Base-by-base conservation (phyloP, 2,797 vertebrate species). In the Enteromius viviparus region DNA sequence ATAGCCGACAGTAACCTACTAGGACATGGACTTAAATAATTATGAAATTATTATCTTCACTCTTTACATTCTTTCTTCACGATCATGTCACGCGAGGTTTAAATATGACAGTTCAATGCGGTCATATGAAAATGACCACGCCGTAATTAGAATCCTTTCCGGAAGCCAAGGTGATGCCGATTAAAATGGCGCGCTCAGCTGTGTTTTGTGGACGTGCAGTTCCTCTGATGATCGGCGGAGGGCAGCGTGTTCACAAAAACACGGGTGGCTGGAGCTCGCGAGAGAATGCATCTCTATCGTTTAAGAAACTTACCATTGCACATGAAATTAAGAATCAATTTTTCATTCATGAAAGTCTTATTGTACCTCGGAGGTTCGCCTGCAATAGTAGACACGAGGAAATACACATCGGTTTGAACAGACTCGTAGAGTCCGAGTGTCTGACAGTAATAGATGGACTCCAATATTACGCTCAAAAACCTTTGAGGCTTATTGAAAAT, bases 201-300 rank as follows among this genome's bases (percentile, higher is more conserved):
- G 55, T 72, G 60, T 40, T 37, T 55, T 19, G 62, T 32, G 12
- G 14, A 49, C 0, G 11, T 93, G 93, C 88, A 94, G 91, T 94
- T 88, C 92, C 87, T 83, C 60, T 87, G 51, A 85, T 72, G n/a
- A 91, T 89, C 93, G 90, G 90, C 88, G 92, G 93, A 93, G 93
- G 93, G 94, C 94, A 93, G 92, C 86, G 91, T 86, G 85, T 82
- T 89, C 90, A 88, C 89, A 82, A 65, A 45, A 62, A 64, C 68
- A 21, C 40, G 32, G 47, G 76, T 72, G 78, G 76, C 71, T 47
- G 29, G 62, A 51, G 81, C 58, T 7, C 3, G 9, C 49, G 51
- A 82, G 65, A 78, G 14, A 69, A 58, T 70, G 82, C 79, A 78
- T 81, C 81, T 84, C 75, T 78, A 85, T 76, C 75, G 49, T 77